phyloP scores from a whole-genome alignment of 2,888 invertebrate genomes.

The Nemoura dubitans region DNA sequence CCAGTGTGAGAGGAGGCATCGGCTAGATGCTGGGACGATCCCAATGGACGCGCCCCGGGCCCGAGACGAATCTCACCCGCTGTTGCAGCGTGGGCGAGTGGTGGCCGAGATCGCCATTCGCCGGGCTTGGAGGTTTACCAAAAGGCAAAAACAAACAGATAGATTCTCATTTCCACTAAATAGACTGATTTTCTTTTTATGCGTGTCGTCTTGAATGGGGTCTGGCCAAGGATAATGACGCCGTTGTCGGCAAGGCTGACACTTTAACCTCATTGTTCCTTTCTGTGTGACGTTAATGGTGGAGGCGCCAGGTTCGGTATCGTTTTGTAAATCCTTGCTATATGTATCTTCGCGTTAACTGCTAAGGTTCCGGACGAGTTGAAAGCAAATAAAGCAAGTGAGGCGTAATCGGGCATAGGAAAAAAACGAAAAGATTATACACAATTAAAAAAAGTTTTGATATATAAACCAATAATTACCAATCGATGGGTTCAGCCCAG shows the following conservation, averaged over 20 bases:
- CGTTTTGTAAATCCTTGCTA: neutral
- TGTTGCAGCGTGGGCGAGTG: no score
- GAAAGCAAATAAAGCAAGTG: neutral
- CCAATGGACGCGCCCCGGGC: neutral
- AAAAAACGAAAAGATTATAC: neutral
- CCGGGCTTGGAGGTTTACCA: conserved; percentile 8
- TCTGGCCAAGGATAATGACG: neutral
- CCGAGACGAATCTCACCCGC: no score
- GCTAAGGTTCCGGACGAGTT: neutral
- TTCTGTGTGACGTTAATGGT: neutral
- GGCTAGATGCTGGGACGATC: neutral
- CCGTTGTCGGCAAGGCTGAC: neutral
- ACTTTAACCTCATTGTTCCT: neutral
- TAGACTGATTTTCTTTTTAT: neutral
- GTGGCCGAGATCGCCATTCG: no score
- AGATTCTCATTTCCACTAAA: neutral
- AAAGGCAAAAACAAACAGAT: neutral
- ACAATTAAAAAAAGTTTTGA: conserved; percentile 3
- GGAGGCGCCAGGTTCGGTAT: neutral
- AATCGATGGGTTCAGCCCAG: neutral
- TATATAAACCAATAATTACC: neutral
- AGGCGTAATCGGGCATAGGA: neutral
- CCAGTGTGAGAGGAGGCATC: neutral
- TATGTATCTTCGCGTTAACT: neutral
- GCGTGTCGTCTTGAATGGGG: neutral